Evolutionary conservation across 2,113 vertebrate genomes (phyloP).

Genomic region (Melanerpes aurifrons): DNA sequence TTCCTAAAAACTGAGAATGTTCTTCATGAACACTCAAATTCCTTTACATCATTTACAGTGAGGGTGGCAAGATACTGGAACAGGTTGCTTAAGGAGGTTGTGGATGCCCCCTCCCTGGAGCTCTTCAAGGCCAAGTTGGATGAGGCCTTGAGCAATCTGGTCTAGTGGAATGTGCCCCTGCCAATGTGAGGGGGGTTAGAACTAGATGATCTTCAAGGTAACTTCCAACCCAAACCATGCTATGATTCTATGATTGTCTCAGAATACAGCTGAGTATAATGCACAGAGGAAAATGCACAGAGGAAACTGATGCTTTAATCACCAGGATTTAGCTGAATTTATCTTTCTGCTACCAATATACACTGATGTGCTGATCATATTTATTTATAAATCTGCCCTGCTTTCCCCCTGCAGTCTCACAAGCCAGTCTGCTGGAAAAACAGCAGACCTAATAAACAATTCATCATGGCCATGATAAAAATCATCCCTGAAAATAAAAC

Average conservation of each 20-base stretch:
- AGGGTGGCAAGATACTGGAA: too few species aligned
- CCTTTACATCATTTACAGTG: neutral
- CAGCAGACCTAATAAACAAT: slow-evolving; percentile 27
- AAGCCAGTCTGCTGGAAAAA: slow-evolving; percentile 19
- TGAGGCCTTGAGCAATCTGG: too few species aligned
- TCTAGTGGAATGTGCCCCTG: too few species aligned
- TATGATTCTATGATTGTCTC: neutral
- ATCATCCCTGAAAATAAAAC: slow-evolving; percentile 45
- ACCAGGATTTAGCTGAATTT: neutral
- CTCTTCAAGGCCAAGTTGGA: too few species aligned
- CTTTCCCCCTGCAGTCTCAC: neutral
- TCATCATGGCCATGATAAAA: slow-evolving; percentile 28
- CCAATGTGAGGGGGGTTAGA: too few species aligned
- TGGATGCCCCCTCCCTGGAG: too few species aligned
- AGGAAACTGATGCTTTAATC: neutral
- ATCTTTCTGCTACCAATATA: neutral
- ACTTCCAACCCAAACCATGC: too few species aligned
- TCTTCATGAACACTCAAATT: neutral
- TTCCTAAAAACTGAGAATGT: neutral
- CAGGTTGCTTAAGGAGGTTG: too few species aligned
- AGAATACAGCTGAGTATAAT: neutral
- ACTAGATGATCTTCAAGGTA: too few species aligned
- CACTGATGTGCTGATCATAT: neutral
- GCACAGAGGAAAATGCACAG: neutral
- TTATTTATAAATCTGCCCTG: neutral